Base-by-base conservation (phyloP, 2,113 vertebrate species). In the Psittacula cyanocephala region DNA sequence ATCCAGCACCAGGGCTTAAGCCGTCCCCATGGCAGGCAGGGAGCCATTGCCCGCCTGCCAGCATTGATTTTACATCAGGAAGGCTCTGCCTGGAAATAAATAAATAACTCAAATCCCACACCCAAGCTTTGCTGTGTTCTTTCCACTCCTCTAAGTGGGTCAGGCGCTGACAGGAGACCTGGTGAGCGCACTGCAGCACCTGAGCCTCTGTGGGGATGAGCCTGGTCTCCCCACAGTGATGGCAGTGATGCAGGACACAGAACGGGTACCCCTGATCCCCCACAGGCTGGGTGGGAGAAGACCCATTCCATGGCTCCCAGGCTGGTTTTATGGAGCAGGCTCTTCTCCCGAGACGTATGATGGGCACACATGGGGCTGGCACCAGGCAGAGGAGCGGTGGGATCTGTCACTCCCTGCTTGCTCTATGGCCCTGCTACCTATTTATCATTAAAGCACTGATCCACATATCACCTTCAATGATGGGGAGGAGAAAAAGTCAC, bases 121-220 rank as follows among this genome's bases (percentile, higher is more conserved):
- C 3, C 6, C 53, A 75, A 77, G 15, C 23, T 62, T 17, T n/a
- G 17, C 35, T 2, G 0, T 1, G 1, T 29, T 62, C 43, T 46
- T 76, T 11, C 43, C 20, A 27, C 18, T 16, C 52, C 72, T 64
- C 17, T 67, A 27, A 50, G 31, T 2, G 44, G 29, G 43, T 50
- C 2, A 0, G 8, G 18, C 0, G 2, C n/a, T 49, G n/a, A 28
- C 6, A 3, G 44, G 37, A 64, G 37, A 59, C 33, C 11, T 2
- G 1, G 31, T 0, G 10, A 78, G 23, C 0, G 0, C 11, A 20
- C 35, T 24, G 70, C 28, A n/a, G 43, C 20, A 9, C 24, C 24
- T 0, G 0, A 63, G 52, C 43, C 35, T 24, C 11, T 8, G 12
- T 2, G 47, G 46, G 50, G 11, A 7, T 39, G 4, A 5, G 35